phyloP scores from a whole-genome alignment of 2,888 invertebrate species.

The Cosmopolites sordidus region DNA sequence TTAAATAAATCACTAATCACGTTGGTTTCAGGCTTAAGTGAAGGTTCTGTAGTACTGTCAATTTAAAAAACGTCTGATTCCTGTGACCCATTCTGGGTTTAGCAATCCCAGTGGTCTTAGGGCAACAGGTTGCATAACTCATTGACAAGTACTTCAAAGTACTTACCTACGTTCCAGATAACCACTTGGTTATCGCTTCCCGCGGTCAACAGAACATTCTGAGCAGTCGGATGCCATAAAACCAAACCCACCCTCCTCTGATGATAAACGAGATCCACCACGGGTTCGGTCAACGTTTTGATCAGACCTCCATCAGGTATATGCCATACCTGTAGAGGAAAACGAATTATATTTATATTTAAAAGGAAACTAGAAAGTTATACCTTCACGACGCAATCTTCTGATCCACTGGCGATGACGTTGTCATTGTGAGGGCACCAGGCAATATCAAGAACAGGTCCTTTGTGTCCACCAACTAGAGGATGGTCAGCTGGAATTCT shows the following conservation, averaged over 20 bases:
- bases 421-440: conserved; percentile 99
- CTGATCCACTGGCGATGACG: conserved; percentile 94
- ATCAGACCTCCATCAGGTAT: conserved; percentile 88
- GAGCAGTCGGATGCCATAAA: conserved; percentile 95
- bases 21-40: no score
- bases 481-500: conserved; percentile 92
- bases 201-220: conserved; percentile 90
- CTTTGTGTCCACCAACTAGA: conserved; percentile 93
- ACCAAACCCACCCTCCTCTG: conserved; percentile 89
- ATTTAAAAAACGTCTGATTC: no score
- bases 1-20: no score
- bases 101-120: no score
- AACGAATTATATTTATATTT: no score
- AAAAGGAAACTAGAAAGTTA: no score
- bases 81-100: no score
- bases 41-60: no score
- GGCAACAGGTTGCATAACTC: no score
- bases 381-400: conserved; percentile 94
- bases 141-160: no score
- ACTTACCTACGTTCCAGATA: conserved; percentile 49
- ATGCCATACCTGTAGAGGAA: conserved; percentile 82
- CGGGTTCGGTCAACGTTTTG: conserved; percentile 86
- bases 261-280: conserved; percentile 89
- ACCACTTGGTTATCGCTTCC: conserved; percentile 83
- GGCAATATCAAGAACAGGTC: conserved; percentile 92